Percentiles rank a stretch among this genome's conserved stretches.
Evolutionary conservation across 1,140 invertebrate genomes (phyloP).

Genomic region (Neelides sp.): DNA sequence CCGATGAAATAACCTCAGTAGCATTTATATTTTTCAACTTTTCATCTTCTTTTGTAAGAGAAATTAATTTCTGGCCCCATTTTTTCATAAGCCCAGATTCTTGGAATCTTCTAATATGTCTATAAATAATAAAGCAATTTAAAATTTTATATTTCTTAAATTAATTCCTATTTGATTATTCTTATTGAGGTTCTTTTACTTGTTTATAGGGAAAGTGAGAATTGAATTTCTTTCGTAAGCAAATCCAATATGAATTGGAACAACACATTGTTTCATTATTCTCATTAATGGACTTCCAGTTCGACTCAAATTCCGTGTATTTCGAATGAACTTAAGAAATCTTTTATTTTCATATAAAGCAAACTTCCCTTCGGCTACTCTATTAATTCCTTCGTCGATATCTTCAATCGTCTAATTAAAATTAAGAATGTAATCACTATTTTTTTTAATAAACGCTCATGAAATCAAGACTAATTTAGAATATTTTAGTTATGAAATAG

Average conservation of each 20-base stretch:
- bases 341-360: conserved; percentile 69
- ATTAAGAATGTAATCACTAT: conserved; percentile 1
- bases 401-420: conserved; percentile 32
- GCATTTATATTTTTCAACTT: conserved; percentile 14
- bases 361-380: conserved; percentile 52
- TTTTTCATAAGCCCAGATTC: conserved; percentile 63
- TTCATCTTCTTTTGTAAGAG: conserved; percentile 17
- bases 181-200: conserved; percentile 6
- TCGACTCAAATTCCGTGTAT: conserved; percentile 25
- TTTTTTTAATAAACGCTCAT: background rate
- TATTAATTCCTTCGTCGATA: conserved; percentile 25
- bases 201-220: conserved; percentile 21
- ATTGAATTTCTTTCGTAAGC: conserved; percentile 29
- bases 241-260: conserved; percentile 30
- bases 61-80: conserved; percentile 43
- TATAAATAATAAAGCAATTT: conserved; percentile 2
- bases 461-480: too few species aligned
- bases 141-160: background rate
- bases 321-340: conserved; percentile 40
- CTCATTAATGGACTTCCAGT: conserved; percentile 25
- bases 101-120: conserved; percentile 44
- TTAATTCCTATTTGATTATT: background rate
- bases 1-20: background rate
- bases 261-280: conserved; percentile 29
- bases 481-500: background rate